Conservation (phyloP, 1,140 invertebrate species). For the Lucilia cuprina region DNA sequence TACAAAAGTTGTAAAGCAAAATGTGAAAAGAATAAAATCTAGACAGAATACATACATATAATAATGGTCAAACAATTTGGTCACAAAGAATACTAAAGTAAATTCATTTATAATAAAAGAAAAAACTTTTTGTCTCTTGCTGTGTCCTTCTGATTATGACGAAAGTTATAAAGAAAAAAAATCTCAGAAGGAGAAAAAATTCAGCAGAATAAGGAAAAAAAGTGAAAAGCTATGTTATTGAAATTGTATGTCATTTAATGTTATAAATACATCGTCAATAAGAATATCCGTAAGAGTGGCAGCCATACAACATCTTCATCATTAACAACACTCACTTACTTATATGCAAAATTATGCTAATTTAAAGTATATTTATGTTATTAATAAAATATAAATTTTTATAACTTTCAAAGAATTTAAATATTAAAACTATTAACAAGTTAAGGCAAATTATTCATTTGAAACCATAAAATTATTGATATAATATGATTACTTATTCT, state of each 20-base stretch:
- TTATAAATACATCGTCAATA: conserved; percentile 28
- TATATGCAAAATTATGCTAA: conserved; percentile 23
- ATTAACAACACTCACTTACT: background rate
- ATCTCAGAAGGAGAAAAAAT: background rate
- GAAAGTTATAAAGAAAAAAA: background rate
- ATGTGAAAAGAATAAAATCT: background rate
- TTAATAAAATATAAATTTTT: background rate
- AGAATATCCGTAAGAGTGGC: background rate
- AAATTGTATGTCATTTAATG: conserved; percentile 21
- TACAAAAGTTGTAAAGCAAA: background rate
- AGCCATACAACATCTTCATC: background rate
- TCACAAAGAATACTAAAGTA: conserved; percentile 22
- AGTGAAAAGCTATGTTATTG: background rate
- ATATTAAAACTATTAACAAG: conserved; percentile 8
- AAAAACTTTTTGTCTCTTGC: conserved; percentile 2
- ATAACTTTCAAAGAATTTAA: background rate
- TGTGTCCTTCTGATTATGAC: background rate
- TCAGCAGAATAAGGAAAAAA: background rate
- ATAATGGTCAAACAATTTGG: conserved; percentile 32
- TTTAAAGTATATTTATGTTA: background rate
- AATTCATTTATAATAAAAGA: conserved; percentile 18
- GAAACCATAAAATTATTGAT: background rate
- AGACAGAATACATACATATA: no score
- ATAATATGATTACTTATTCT: background rate
- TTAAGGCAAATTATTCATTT: background rate